Conservation (phyloP, 1,140 invertebrate species). For the Drosophila jambulina region DNA sequence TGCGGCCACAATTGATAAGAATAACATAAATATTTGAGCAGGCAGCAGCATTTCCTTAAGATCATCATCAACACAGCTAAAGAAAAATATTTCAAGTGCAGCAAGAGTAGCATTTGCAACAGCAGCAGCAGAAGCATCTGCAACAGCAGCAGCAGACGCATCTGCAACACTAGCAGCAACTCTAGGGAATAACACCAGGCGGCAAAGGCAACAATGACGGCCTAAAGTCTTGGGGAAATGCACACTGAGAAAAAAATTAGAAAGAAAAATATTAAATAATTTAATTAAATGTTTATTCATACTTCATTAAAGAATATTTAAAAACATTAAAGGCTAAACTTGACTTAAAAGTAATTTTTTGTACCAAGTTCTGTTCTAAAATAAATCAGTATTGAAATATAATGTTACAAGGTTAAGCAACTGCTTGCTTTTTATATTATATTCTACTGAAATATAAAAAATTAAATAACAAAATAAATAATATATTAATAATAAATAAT, state of each 20-base stretch:
- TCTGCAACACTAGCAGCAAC: constrained; percentile 18
- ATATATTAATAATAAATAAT: no score
- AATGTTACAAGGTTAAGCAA: no score
- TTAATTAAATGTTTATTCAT: background rate
- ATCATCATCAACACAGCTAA: constrained; percentile 17
- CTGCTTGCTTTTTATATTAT: no score
- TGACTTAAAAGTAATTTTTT: no score
- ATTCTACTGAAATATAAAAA: no score
- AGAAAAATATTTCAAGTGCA: constrained; percentile 50
- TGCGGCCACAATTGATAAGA: constrained; percentile 45
- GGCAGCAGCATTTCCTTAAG: constrained; percentile 5
- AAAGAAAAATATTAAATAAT: background rate
- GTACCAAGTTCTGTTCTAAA: no score
- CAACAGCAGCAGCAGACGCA: constrained; percentile 6
- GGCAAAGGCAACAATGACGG: constrained; percentile 21
- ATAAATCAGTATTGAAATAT: no score
- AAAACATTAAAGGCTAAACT: background rate
- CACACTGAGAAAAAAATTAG: background rate
- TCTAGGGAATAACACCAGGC: constrained; percentile 25
- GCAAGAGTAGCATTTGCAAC: constrained; percentile 8
- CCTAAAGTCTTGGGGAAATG: constrained; percentile 3
- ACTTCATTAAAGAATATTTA: background rate
- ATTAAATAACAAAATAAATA: no score
- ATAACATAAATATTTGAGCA: constrained; percentile 38
- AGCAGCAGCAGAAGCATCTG: constrained; percentile 25